Evolutionary conservation across 2,797 vertebrate genomes (phyloP).

Genomic region (Eurystomus glaucurus): DNA sequence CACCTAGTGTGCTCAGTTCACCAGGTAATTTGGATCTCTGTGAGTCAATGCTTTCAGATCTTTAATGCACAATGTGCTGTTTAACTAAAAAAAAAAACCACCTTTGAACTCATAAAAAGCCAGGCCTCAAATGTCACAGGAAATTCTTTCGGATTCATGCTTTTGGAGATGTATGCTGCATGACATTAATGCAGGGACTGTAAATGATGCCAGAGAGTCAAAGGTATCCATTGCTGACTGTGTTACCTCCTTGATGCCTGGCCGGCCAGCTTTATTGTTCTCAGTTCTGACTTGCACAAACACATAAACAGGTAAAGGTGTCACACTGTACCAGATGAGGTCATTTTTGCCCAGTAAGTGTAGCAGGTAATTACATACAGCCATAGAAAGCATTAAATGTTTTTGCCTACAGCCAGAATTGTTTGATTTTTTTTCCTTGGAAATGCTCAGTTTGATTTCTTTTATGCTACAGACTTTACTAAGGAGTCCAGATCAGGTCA

Average conservation of each 20-base stretch:
- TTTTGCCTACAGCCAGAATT: neutral
- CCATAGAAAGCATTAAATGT: neutral
- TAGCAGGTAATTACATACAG: neutral
- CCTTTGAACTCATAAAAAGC: neutral
- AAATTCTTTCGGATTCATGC: neutral
- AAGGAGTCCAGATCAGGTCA: neutral
- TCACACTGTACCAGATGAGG: neutral
- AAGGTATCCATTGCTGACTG: neutral
- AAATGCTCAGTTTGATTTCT: neutral
- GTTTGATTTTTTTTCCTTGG: conserved; percentile 13
- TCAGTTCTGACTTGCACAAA: neutral
- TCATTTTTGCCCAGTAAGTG: neutral
- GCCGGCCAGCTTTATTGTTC: neutral
- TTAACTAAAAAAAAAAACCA: neutral
- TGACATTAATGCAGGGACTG: neutral
- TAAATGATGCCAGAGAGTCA: neutral
- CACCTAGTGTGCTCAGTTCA: neutral
- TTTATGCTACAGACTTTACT: neutral
- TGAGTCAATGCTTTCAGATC: neutral
- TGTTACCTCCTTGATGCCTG: neutral
- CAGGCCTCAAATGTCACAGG: neutral
- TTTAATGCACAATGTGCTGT: neutral
- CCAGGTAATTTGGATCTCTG: neutral
- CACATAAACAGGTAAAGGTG: neutral
- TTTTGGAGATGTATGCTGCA: neutral